Evolutionary conservation across 2,113 vertebrate species (phyloP).

Genomic region (Erpornis zantholeuca): DNA sequence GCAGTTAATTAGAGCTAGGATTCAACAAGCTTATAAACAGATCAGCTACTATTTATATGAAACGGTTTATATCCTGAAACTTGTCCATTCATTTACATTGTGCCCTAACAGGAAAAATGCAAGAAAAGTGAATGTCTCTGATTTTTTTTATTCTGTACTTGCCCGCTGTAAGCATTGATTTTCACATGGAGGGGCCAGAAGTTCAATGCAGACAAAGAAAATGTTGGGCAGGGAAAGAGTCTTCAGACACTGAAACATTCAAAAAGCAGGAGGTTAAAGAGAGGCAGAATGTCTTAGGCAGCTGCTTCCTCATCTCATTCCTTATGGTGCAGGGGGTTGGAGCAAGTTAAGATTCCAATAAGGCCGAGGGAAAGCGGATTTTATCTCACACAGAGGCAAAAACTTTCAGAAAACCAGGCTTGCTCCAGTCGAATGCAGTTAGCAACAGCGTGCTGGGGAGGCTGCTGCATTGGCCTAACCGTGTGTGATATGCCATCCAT

Average conservation of each 20-base stretch:
- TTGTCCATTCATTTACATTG: not conserved
- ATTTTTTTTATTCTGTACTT: not conserved
- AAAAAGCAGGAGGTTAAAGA: not conserved
- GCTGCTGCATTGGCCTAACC: not conserved
- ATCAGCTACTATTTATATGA: not conserved
- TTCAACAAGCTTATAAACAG: not conserved
- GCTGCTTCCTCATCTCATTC: not conserved
- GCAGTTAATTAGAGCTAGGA: not conserved
- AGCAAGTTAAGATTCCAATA: not conserved
- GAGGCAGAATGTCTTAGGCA: not conserved
- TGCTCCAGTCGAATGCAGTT: not conserved
- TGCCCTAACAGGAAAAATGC: not conserved
- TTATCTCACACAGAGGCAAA: not conserved
- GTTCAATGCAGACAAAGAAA: not conserved
- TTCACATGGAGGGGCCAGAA: not conserved
- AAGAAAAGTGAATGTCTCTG: not conserved
- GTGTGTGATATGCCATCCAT: not conserved
- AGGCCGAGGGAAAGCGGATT: not conserved
- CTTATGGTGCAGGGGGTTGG: not conserved
- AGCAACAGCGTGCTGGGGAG: not conserved
- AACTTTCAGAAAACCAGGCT: not conserved
- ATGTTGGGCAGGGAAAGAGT: not conserved
- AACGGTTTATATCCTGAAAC: not conserved
- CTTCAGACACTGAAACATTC: not conserved
- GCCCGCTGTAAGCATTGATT: not conserved